Evolutionary conservation across 2,888 invertebrate genomes (phyloP).

Genomic region (Eilema griseolum): DNA sequence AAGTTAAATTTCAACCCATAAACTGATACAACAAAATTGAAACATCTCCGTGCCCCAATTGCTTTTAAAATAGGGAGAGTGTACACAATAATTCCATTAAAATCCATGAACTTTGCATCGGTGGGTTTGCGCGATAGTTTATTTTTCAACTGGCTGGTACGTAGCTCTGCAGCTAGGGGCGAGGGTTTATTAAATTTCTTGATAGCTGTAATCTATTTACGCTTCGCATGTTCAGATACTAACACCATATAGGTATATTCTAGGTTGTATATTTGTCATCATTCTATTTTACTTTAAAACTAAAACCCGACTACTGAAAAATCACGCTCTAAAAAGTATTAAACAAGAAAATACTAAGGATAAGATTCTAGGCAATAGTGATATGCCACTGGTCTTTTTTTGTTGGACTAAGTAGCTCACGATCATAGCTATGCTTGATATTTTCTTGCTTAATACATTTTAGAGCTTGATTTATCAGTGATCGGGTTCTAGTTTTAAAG

Average conservation of each 20-base stretch:
- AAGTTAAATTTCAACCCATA: not conserved
- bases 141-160: slow-evolving; percentile 40
- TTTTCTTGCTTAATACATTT: too few species aligned
- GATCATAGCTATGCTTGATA: too few species aligned
- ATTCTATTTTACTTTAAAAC: too few species aligned
- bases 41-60: not conserved
- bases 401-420: too few species aligned
- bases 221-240: slow-evolving; percentile 14
- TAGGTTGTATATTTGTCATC: not conserved
- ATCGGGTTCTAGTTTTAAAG: too few species aligned
- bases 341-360: too few species aligned
- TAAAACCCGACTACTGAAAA: too few species aligned
- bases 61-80: not conserved
- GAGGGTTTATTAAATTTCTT: slow-evolving; percentile 62
- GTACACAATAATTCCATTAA: slow-evolving; percentile 4
- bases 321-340: too few species aligned
- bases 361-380: too few species aligned
- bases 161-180: slow-evolving; percentile 43
- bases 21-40: not conserved
- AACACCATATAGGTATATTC: not conserved
- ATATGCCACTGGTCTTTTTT: too few species aligned
- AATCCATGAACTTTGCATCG: not conserved
- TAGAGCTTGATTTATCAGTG: too few species aligned
- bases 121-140: slow-evolving; percentile 19
- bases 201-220: slow-evolving; percentile 56